Evolutionary conservation across 1,140 invertebrate species (phyloP), one percentile per base, ranked within the genome.

Genomic region (Littorina saxatilis): DNA sequence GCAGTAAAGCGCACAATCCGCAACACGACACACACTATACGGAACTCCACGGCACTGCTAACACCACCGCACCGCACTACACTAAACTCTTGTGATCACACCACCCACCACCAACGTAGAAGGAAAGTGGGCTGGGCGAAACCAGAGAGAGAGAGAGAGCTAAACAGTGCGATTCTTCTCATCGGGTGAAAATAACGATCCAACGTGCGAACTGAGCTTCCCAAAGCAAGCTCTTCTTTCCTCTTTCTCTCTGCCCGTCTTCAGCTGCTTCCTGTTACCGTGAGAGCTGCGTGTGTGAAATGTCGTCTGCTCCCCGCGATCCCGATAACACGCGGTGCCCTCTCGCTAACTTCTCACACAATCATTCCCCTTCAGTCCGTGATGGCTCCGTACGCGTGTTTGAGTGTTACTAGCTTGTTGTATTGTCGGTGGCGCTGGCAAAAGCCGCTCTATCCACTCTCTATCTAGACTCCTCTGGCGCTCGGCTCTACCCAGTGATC

Each of bases 271-370:
- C 63, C 66, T 68, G 66, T 68, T 68, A 68, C 66, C 66, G 66
- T 68, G 13, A 39, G 66, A 20, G 66, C 35, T 15, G 61, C 35
- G 66, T 66, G 61, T 68, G 66, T 68, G 66, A 68, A 68, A 68
- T 68, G 66, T 68, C 66, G 66, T 40, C 66, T 68, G 66, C 66
- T 68, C 35, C 9, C 66, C 66, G 66, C 35, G 66, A 68, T 68
- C 66, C 66, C 66, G 66, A 68, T 68, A 68, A 68, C 66, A 37
- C 66, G 66, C 66, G 1, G 13, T 68, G 66, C 35, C 66, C 66
- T 5, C 66, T 68, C 66, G 66, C 66, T 68, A 68, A 40, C 66
- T 68, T 68, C 66, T 68, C 66, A 68, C 66, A 68, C 66, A 68
- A 68, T 68, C 66, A 39, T 68, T 1, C 1, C n/a, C 66, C 32